phyloP scores from a whole-genome alignment of 2,113 vertebrate genomes.

The Perca flavescens region DNA sequence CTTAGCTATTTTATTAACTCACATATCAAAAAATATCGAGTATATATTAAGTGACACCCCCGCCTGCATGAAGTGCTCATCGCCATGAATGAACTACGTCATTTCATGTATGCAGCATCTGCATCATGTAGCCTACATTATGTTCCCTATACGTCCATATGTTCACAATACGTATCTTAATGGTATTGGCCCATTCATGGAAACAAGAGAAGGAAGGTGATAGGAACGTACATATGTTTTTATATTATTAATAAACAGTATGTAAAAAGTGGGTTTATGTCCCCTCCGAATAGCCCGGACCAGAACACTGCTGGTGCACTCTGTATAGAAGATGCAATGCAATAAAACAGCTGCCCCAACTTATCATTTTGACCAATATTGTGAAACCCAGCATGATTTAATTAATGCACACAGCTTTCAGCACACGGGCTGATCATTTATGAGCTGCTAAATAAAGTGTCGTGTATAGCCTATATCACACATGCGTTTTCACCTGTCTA shows the following conservation, averaged over 20 bases:
- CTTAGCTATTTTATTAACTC: neutral
- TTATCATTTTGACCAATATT: neutral
- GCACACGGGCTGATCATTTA: conserved; percentile 20
- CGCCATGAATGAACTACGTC: conserved; percentile 79
- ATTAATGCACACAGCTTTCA: conserved; percentile 15
- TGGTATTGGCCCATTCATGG: neutral
- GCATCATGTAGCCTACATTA: conserved; percentile 65
- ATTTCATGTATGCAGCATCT: conserved; percentile 79
- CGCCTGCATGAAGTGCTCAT: conserved; percentile 49
- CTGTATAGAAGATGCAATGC: too few species aligned
- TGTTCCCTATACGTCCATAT: conserved; percentile 47
- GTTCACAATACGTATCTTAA: conserved; percentile 5
- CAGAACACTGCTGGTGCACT: neutral
- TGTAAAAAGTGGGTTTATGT: neutral
- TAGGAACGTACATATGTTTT: too few species aligned
- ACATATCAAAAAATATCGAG: neutral
- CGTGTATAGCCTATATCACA: conserved; percentile 27
- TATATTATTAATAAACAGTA: neutral
- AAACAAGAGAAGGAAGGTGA: neutral
- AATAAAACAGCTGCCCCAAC: neutral
- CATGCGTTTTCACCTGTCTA: conserved; percentile 49
- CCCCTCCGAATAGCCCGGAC: neutral
- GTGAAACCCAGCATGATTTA: conserved; percentile 6
- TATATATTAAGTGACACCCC: conserved; percentile 48
- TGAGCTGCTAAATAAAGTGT: conserved; percentile 28